Evolutionary conservation across 2,888 invertebrate species (phyloP).

Genomic region (Cheilosia variabilis): DNA sequence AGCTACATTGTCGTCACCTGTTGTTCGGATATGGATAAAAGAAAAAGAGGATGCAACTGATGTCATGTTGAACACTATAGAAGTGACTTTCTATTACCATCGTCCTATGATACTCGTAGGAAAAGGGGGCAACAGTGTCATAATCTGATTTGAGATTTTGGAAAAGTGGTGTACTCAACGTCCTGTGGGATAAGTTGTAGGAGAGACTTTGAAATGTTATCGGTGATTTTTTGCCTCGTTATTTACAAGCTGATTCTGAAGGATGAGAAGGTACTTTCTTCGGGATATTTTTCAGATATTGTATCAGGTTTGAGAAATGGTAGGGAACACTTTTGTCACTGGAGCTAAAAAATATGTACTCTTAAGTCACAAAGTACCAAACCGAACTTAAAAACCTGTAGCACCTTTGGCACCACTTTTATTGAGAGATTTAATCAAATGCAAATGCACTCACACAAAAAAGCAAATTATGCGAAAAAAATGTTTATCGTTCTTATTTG

Average conservation of each 20-base stretch:
- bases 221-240: not conserved
- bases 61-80: conserved; percentile 30
- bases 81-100: conserved; percentile 26
- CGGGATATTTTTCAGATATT: too few relatives aligned
- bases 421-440: too few relatives aligned
- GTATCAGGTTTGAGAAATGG: too few relatives aligned
- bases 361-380: too few relatives aligned
- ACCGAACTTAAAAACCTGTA: too few relatives aligned
- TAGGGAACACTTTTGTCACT: too few relatives aligned
- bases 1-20: conserved; percentile 40
- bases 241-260: not conserved
- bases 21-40: conserved; percentile 37
- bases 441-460: too few relatives aligned
- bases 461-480: too few relatives aligned
- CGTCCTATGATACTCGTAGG: not conserved
- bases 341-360: too few relatives aligned
- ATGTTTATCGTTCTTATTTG: too few relatives aligned
- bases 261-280: not conserved
- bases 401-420: too few relatives aligned
- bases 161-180: conserved; percentile 3
- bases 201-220: conserved; percentile 29
- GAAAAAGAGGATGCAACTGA: conserved; percentile 42
- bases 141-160: conserved; percentile 58
- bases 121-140: conserved; percentile 2
- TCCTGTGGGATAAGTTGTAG: conserved; percentile 1